Conservation (phyloP, 2,797 vertebrate species). For the Oreonectes daqikongensis region DNA sequence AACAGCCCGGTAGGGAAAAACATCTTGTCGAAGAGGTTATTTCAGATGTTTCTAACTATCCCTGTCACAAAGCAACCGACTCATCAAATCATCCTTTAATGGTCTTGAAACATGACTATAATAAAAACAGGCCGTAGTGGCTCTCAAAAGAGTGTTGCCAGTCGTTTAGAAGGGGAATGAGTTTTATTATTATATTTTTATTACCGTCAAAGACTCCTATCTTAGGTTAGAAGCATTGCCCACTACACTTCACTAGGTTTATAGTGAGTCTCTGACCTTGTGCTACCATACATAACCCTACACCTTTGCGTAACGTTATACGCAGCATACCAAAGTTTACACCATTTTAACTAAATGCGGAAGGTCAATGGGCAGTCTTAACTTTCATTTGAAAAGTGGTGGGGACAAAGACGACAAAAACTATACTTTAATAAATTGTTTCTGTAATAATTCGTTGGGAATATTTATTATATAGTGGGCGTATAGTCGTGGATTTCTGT, state of each 20-base stretch:
- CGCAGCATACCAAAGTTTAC: background rate
- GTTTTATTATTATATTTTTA: conserved; percentile 33
- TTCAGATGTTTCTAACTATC: background rate
- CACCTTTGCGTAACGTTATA: background rate
- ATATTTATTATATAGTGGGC: no score
- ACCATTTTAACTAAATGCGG: background rate
- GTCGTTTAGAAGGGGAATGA: conserved; percentile 3
- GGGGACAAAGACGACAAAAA: no score
- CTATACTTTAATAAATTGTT: no score
- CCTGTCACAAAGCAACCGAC: background rate
- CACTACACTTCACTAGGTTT: background rate
- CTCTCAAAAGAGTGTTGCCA: background rate
- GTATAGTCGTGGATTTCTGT: no score
- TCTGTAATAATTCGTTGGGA: no score
- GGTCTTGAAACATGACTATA: conserved; percentile 5
- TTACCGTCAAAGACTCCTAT: conserved; percentile 20
- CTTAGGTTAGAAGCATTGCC: conserved; percentile 8
- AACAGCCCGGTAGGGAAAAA: background rate
- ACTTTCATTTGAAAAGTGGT: no score
- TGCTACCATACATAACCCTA: background rate
- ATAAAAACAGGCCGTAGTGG: background rate
- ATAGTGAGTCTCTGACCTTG: background rate
- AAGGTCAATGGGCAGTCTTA: background rate
- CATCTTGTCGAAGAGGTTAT: background rate
- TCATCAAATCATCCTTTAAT: background rate